A percentile compares a stretch with the other conserved stretches of the same genome.
These are phyloP conservation scores for Hymenopus coronatus DNA, from an alignment of 2,888 invertebrate species.

Conservation along the genomic window DNA sequence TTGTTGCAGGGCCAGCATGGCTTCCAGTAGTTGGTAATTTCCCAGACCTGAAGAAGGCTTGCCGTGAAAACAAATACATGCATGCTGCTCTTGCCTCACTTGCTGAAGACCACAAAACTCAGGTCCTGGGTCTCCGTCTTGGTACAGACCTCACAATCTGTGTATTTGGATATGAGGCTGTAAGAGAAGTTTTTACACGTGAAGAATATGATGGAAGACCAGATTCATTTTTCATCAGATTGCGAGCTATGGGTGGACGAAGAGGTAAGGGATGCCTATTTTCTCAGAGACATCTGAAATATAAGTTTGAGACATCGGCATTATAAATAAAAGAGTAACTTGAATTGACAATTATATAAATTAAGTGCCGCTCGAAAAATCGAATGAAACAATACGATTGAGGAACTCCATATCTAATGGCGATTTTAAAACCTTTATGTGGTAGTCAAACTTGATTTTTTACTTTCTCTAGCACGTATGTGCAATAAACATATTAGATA, in stretches of 20 bases:
- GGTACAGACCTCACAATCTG: constrained; percentile 54
- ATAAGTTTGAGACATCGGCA: too few species aligned
- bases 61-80: constrained; percentile 49
- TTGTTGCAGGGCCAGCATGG: constrained; percentile 49
- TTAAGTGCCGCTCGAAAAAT: too few species aligned
- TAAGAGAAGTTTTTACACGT: constrained; percentile 53
- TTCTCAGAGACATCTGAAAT: too few species aligned
- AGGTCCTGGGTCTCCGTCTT: constrained; percentile 57
- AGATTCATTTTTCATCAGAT: constrained; percentile 60
- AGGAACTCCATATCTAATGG: too few species aligned
- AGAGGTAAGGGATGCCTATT: not conserved
- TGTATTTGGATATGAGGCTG: constrained; percentile 53
- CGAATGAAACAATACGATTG: too few species aligned
- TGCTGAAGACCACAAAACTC: constrained; percentile 50
- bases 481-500: too few species aligned
- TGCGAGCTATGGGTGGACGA: constrained; percentile 62
- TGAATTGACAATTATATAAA: too few species aligned
- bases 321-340: too few species aligned
- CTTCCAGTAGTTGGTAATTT: constrained; percentile 50
- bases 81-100: constrained; percentile 53
- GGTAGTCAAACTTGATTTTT: too few species aligned
- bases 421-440: too few species aligned
- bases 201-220: constrained; percentile 66
- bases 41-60: constrained; percentile 43
- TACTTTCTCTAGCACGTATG: too few species aligned